Base-by-base conservation (phyloP, 2,888 invertebrate species). In the Actias luna region DNA sequence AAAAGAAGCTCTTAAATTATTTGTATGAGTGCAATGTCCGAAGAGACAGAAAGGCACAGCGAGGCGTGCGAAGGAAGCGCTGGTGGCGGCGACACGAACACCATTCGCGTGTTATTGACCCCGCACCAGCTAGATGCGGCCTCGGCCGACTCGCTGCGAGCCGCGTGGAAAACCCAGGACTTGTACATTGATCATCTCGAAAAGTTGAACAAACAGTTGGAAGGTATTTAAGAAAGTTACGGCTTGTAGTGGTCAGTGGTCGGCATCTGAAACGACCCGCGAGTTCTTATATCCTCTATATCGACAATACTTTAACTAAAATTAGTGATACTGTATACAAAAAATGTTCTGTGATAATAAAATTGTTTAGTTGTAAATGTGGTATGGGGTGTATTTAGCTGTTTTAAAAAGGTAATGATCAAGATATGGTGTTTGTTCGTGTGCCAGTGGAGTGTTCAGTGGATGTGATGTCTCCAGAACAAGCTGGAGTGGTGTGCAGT, bases 161-260 rank as follows among this genome's bases (percentile, higher is more conserved):
- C 93, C 85, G 94, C 94, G 80, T 96, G 96, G 96, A 94, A 93
- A 87, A 94, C 94, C 86, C 96, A 96, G 94, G 96, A 96, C 90
- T 93, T 93, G 83, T 96, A 95, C 93, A 94, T 96, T 90, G 95
- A 95, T 85, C 93, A 93, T 81, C 94, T 96, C 88, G 96, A 96
- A 94, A 93, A 95, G 75, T 95, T 95, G 93, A 93, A 94, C 88
- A 93, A 95, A 92, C 94, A 94, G 93, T 94, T 95, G 94, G 96
- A 96, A 95, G 96, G 96, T 96, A 96, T 94, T 94, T 91, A 93
- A 86, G 89, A 86, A 86, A 89, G 83, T 88, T 88, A 69, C 89
- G 89, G 85, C 89, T 89, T 88, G 86, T 91, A 89, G 91, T 85
- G 93, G 81, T 83, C 75, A 65, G 78, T 80, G 84, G 84, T 83